Evolutionary conservation across 2,113 vertebrate genomes (phyloP), one percentile per base, ranked within the genome.

Genomic region (Oryzias curvinotus): DNA sequence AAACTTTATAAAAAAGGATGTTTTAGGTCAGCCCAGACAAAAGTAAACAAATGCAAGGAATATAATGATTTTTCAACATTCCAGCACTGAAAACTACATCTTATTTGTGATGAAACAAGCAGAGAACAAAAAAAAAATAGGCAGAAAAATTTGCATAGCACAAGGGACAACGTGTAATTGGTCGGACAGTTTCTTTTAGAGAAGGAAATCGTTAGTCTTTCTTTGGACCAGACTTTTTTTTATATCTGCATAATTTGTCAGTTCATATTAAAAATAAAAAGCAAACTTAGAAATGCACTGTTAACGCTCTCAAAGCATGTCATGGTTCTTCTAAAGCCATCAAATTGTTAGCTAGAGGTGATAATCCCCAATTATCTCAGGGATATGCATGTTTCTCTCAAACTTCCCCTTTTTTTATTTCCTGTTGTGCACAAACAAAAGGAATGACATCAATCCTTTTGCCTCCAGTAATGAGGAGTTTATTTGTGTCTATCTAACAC

Each of bases 291-390:
- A 75, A 63, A 67, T n/a, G 4, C 43, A 53, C 21, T 16, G 42
- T 57, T 75, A 36, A 25, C 53, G 73, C 36, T 77, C 57, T 69
- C 42, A 30, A 21, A 55, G 61, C 16, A 73, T 62, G 61, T 73
- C 43, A 17, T 30, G n/a, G 48, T 62, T 62, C 52, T 71, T 65
- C 62, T 61, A 80, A 75, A 77, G 61, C 23, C 79, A 67, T 78
- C 58, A 80, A 71, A 80, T 81, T 77, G 56, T 50, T 62, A 68
- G 2, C 17, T 63, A 75, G 65, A 74, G 56, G 65, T 65, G 28
- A 59, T 80, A 81, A 88, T 75, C 67, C 67, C 14, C 57, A 68
- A 73, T 82, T 62, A 78, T 76, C 57, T 70, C 25, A 54, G 15
- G 65, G 57, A 68, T 69, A 68, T 64, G 68, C 74, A 75, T 59